Evolutionary conservation across 2,797 vertebrate genomes (phyloP), one percentile per base, ranked within the genome.

Genomic region (Passerculus sandwichensis): DNA sequence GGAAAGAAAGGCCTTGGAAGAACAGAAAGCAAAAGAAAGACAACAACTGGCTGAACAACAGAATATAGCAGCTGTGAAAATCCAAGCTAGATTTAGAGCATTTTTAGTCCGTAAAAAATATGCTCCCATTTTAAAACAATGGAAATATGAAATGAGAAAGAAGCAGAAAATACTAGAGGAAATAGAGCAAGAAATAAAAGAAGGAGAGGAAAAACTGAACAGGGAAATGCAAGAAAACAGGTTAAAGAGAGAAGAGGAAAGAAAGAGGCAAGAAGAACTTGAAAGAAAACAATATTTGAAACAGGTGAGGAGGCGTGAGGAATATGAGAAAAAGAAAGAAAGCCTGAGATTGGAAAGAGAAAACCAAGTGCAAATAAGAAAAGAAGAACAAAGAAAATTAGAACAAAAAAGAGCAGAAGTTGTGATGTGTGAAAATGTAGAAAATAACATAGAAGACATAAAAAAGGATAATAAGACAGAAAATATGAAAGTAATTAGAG

Each of bases 21-120:
- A 98, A 36, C 84, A 97, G 47, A 98, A 98, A 93, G 95, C 96
- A 85, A 96, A 98, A 96, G 95, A 97, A 93, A 96, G 72, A 42
- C 88, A 75, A n/a, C 89, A 87, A 64, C 93, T 96, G 56, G 69
- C 96, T 82, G 95, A 98, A 76, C 59, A 96, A 29, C 79, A 60
- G 34, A 84, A 94, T 92, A 88, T 48, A 75, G 98, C 98, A 34
- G 98, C 98, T 66, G 73, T 97, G 67, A 98, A 93, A 97, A 98
- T 99, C 72, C 98, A 99, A 96, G 94, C 98, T 83, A 97, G 82
- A 74, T 96, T 98, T 73, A 97, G 97, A 96, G 97, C 97, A 74
- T 97, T 97, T 66, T 53, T 97, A 74, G 94, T 92, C 9, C 96
- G 69, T 65, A 96, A 88, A 96, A 96, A 95, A 87, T 98, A 97